phyloP scores from a whole-genome alignment of 2,888 invertebrate genomes.

The Nephrotoma guestfalica region DNA sequence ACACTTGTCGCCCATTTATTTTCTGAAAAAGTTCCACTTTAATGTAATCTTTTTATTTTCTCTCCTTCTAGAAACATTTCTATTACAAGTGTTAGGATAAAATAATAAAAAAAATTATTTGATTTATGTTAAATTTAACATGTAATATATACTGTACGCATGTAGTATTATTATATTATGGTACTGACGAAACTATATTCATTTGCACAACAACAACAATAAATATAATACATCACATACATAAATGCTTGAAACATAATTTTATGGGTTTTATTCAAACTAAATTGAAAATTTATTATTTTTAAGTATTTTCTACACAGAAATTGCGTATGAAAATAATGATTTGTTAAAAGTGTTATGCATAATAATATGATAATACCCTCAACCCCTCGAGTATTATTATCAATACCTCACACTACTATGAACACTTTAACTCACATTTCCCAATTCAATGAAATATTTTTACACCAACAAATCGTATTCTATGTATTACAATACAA shows the following conservation, averaged over 20 bases:
- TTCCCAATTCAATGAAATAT: background rate
- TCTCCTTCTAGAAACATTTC: background rate
- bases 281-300: background rate
- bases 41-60: background rate
- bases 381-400: background rate
- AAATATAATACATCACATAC: background rate
- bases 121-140: background rate
- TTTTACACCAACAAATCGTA: background rate
- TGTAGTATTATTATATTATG: background rate
- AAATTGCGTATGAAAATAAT: background rate
- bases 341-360: background rate
- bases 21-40: background rate
- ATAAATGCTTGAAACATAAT: background rate
- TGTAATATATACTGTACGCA: background rate
- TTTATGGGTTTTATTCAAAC: background rate
- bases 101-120: background rate
- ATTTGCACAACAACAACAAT: background rate
- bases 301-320: background rate
- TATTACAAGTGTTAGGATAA: background rate
- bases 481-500: background rate
- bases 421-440: background rate
- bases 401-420: background rate
- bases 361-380: background rate
- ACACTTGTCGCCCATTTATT: background rate
- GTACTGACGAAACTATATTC: background rate